Base-by-base conservation (phyloP, 2,113 vertebrate genomes). In the Origma solitaria region DNA sequence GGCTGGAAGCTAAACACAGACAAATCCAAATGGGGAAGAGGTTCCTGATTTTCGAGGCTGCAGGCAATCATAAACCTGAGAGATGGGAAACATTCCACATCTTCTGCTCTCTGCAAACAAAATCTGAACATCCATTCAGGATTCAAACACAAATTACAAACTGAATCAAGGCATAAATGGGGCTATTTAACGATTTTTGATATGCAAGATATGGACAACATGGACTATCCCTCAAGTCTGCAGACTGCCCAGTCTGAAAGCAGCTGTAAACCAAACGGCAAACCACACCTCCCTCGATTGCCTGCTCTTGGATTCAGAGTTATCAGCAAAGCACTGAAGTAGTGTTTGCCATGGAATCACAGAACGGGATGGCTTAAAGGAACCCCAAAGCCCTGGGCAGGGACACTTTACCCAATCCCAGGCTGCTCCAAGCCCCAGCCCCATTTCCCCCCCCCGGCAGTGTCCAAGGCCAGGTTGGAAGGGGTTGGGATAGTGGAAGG, bases 1-100 rank as follows among this genome's bases (percentile, higher is more conserved):
- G 88, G 82, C 92, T 92, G 82, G 90, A 57, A 96, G 92, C 85
- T 80, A 86, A 93, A 91, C 7, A 60, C 66, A 94, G 73, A 65
- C 69, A 82, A 82, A 85, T 64, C 68, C 78, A 87, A 91, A 91
- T 9, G 49, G 72, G 68, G 66, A 77, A 85, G 47, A 82, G 33
- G 61, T 57, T 87, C 45, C 22, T 47, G 54, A 62, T 85, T 88
- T 90, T 56, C 3, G 0, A 22, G 21, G 75, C 93, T 90, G 91
- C 66, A 66, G 79, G 78, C 62, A 62, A 44, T 7, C 28, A 33
- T 24, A 28, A 88, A 57, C 25, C 7, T 57, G 18, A 3, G 50
- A 80, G 78, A 71, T 30, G 37, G 47, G n/a, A 54, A 65, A 47
- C 22, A 25, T 2, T 21, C 25, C 79, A 49, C 12, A 1, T 40